Evolutionary conservation across 2,797 vertebrate genomes (phyloP).

Genomic region (Phyllotis vaccarum): DNA sequence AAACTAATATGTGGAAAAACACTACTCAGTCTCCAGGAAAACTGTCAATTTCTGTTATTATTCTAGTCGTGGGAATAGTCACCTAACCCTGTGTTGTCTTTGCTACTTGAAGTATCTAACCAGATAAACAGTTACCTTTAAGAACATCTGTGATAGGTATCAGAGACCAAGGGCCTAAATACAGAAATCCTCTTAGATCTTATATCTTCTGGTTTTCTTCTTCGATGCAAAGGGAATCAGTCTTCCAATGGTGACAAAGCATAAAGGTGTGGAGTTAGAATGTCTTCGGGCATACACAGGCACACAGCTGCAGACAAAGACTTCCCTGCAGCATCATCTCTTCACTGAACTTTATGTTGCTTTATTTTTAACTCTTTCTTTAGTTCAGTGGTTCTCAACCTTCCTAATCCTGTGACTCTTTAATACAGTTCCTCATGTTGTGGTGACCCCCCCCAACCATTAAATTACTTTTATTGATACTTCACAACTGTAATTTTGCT

Average conservation of each 20-base stretch:
- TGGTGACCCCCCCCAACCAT: background rate
- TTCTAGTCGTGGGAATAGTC: slow-evolving; percentile 59
- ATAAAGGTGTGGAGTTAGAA: slow-evolving; percentile 68
- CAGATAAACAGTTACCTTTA: slow-evolving; percentile 42
- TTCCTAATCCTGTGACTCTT: background rate
- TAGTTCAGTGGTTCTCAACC: background rate
- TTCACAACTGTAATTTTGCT: background rate
- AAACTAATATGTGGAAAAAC: slow-evolving; percentile 40
- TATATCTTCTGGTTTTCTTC: slow-evolving; percentile 60
- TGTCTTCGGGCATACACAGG: background rate
- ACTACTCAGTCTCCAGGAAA: slow-evolving; percentile 59
- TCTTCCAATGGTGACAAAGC: slow-evolving; percentile 46
- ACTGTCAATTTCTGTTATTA: slow-evolving; percentile 46
- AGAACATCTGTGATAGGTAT: slow-evolving; percentile 65
- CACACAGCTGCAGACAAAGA: slow-evolving; percentile 69
- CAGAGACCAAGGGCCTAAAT: slow-evolving; percentile 48
- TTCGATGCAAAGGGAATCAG: slow-evolving; percentile 58
- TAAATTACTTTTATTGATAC: background rate
- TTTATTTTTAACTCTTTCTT: slow-evolving; percentile 79
- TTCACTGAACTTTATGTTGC: slow-evolving; percentile 72
- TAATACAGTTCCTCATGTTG: background rate
- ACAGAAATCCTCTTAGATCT: slow-evolving; percentile 54
- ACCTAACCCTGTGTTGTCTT: slow-evolving; percentile 56
- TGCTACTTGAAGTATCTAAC: slow-evolving; percentile 64
- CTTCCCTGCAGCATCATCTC: slow-evolving; percentile 34